These are phyloP conservation scores for Malacoctenus gilli DNA, from an alignment of 2,797 vertebrate genomes.

Conservation along the genomic window DNA sequence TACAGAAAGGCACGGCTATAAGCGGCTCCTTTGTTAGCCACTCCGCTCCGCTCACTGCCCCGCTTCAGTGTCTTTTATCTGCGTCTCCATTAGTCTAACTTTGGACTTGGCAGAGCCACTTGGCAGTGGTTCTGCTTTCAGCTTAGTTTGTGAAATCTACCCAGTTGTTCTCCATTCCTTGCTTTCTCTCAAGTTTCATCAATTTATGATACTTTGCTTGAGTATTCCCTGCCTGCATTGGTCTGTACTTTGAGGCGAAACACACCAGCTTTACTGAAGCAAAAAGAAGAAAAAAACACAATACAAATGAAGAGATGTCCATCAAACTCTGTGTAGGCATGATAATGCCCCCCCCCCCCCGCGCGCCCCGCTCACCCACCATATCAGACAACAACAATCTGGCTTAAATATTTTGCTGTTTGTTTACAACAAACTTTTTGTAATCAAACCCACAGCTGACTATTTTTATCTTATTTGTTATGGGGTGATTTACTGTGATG, in stretches of 20 bases:
- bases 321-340: no score
- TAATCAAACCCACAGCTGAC: no score
- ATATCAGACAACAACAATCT: no score
- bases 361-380: no score
- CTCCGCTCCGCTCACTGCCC: background rate
- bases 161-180: background rate
- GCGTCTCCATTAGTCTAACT: slow-evolving; percentile 18
- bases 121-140: slow-evolving; percentile 15
- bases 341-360: no score
- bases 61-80: background rate
- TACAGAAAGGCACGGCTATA: slow-evolving; percentile 12
- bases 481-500: no score
- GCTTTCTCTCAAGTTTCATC: background rate
- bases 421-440: no score
- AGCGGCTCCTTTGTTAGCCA: slow-evolving; percentile 2
- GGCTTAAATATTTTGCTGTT: no score
- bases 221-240: no score
- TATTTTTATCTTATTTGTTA: no score
- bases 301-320: no score
- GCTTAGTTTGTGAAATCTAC: slow-evolving; percentile 4
- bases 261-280: background rate
- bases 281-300: background rate
- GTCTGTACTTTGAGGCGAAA: background rate
- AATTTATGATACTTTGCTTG: no score
- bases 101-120: slow-evolving; percentile 18